Base-by-base conservation (phyloP, 2,113 vertebrate genomes). In the Sialia sialis region DNA sequence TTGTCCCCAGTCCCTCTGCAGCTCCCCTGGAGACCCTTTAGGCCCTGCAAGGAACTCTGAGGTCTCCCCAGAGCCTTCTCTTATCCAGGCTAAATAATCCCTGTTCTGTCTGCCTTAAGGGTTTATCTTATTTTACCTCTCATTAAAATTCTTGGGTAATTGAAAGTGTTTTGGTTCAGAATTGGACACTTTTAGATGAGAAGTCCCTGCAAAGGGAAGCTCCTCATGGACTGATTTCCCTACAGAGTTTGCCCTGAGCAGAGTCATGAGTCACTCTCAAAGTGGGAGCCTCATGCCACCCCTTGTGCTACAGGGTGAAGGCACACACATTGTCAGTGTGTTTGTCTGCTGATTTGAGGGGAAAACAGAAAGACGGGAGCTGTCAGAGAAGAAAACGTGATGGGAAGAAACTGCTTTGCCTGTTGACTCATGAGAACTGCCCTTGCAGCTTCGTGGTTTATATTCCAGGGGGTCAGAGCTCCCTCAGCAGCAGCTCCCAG, bases 1-100 rank as follows among this genome's bases (percentile, higher is more conserved):
- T 56, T 72, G 41, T 27, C 58, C 41, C 41, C 0, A 30, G 17
- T 63, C 30, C 34, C 67, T 64, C 26, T 72, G 6, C 58, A 48
- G 25, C 34, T 72, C 30, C 58, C 14, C 4, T 56, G 30, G 26
- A 80, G 43, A 32, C 21, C 6, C 18, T 51, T 73, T 6, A 38
- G 26, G 26, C 14, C 0, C 32, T 51, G 17, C 0, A 3, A 43
- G 13, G 41, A 5, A 5, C 17, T 43, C 49, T 43, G 1, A 41
- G 26, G 0, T 56, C 41, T 0, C 25, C 20, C 2, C 7, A 8
- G 56, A 63, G 25, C 30, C 26, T 79, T 41, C 21, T 41, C 8
- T 16, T 18, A 3, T 56, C 49, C 51, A 73, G 51, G 21, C 12
- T 88, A 49, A 88, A 58, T 43, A 56, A 58, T 43, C 29, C 20